phyloP scores from a whole-genome alignment of 2,888 invertebrate species.

The Gastrophysa polygoni region DNA sequence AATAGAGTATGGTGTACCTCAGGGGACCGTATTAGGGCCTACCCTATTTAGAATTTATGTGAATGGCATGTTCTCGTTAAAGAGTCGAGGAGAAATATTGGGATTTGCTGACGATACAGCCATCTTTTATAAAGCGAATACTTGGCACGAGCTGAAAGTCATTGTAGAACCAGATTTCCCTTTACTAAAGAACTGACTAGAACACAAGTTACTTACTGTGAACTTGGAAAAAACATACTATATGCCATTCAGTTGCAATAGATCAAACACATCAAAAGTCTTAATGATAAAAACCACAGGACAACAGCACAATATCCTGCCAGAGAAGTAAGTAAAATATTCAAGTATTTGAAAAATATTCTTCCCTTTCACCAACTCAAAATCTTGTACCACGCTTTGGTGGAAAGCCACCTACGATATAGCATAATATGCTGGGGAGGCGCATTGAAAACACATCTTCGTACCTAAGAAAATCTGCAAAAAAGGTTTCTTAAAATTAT shows the following conservation, averaged over 20 bases:
- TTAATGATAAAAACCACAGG: background rate
- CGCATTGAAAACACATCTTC: too few species aligned
- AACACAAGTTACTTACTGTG: conserved; percentile 5
- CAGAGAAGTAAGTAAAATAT: conserved; percentile 2
- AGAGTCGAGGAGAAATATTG: conserved; percentile 6
- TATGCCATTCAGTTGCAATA: background rate
- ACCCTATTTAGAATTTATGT: background rate
- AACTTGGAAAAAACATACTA: background rate
- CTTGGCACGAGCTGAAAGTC: conserved; percentile 1
- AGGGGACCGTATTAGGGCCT: conserved; percentile 1
- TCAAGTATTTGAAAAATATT: background rate
- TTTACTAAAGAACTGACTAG: conserved; percentile 7
- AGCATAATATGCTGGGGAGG: too few species aligned
- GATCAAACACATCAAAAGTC: too few species aligned
- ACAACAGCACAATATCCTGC: conserved; percentile 3
- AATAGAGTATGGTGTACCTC: conserved; percentile 1
- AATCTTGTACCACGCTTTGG: background rate
- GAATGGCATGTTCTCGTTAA: conserved; percentile 1
- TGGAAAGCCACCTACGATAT: too few species aligned
- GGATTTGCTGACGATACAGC: conserved; percentile 5
- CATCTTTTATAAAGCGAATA: background rate
- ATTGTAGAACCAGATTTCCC: background rate
- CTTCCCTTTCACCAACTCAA: background rate
- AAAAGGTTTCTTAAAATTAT: conserved; percentile 5
- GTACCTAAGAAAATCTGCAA: conserved; percentile 5